Conservation (phyloP, 1,140 invertebrate genomes). For the Habropoda laboriosa region DNA sequence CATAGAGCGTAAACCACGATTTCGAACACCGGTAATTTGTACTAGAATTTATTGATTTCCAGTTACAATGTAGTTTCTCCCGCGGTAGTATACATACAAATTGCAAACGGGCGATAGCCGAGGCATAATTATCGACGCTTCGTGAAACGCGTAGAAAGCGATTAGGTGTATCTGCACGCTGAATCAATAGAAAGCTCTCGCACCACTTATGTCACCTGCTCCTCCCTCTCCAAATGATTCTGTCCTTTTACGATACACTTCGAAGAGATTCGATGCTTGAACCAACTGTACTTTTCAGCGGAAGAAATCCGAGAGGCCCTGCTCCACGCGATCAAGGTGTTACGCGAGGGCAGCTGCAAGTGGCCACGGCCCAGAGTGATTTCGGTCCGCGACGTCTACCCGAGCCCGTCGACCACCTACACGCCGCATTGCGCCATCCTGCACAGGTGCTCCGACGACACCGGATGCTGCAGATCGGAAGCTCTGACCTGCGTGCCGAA, state of each 20-base stretch:
- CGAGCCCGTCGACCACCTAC: constrained; percentile 87
- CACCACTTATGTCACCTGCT: constrained; percentile 52
- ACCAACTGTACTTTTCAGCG: constrained; percentile 65
- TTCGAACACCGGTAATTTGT: constrained; percentile 16
- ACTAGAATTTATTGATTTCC: constrained; percentile 50
- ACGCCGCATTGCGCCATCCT: constrained; percentile 88
- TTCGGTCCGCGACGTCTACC: constrained; percentile 84
- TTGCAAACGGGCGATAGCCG: constrained; percentile 39
- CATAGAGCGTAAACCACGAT: too few relatives aligned
- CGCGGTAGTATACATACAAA: constrained; percentile 39
- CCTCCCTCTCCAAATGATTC: too few relatives aligned
- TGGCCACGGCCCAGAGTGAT: constrained; percentile 85
- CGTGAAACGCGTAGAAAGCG: constrained; percentile 65
- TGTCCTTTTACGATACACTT: background rate
- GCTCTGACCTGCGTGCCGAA: constrained; percentile 86
- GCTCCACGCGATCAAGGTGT: constrained; percentile 83
- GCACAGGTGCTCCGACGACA: constrained; percentile 89
- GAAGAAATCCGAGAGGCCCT: constrained; percentile 80
- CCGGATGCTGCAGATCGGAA: constrained; percentile 87
- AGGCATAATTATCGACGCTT: constrained; percentile 60
- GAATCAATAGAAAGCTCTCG: constrained; percentile 66
- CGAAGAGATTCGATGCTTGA: too few relatives aligned
- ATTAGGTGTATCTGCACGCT: constrained; percentile 57
- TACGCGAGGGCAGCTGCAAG: constrained; percentile 84
- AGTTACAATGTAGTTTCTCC: constrained; percentile 50